These are phyloP conservation scores for Octomys mimax DNA, from an alignment of 2,797 vertebrate species.

Conservation along the genomic window DNA sequence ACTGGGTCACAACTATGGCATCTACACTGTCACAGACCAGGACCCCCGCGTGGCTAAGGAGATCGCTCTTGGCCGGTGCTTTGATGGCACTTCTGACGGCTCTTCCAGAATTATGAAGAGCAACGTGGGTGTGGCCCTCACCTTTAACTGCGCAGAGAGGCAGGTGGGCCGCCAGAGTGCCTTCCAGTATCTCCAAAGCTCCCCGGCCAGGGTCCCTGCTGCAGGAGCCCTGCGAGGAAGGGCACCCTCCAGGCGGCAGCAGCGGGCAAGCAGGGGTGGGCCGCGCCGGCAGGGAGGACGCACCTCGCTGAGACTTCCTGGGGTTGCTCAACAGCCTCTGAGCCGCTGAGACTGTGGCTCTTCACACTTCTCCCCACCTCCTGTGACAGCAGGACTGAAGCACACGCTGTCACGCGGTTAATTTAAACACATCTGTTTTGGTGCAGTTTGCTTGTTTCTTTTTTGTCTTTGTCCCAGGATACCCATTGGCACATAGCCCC, in stretches of 20 bases:
- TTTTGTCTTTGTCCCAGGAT: constrained; percentile 20
- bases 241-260: constrained; percentile 86
- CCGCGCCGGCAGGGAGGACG: constrained; percentile 85
- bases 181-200: constrained; percentile 93
- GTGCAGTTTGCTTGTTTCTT: constrained; percentile 77
- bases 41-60: constrained; percentile 97
- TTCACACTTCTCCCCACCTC: not conserved
- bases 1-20: constrained; percentile 98
- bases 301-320: constrained; percentile 82
- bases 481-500: not conserved
- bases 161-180: constrained; percentile 92
- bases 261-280: constrained; percentile 84
- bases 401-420: constrained; percentile 75
- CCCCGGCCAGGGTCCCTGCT: constrained; percentile 84
- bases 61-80: constrained; percentile 97
- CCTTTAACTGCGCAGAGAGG: constrained; percentile 94
- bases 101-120: constrained; percentile 97
- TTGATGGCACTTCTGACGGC: constrained; percentile 97
- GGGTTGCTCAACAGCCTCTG: constrained; percentile 73
- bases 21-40: constrained; percentile 99
- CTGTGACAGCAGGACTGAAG: constrained; percentile 62
- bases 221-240: constrained; percentile 85
- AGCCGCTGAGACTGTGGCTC: constrained; percentile 64
- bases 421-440: constrained; percentile 80
- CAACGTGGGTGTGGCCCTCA: constrained; percentile 94